Conservation (phyloP, 1,140 invertebrate species). For the Antheraea mylitta region DNA sequence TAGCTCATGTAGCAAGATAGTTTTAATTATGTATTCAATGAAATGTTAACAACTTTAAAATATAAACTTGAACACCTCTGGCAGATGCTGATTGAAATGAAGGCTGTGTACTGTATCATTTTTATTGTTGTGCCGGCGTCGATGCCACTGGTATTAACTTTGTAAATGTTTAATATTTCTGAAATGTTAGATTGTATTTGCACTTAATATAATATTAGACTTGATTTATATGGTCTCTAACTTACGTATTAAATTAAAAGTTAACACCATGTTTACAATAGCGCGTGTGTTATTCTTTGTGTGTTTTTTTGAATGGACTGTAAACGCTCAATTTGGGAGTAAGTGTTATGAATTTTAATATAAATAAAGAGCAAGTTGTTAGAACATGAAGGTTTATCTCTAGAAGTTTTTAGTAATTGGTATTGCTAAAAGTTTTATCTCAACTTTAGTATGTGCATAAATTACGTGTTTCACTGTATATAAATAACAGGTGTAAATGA, state of each 20-base stretch:
- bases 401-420: neutral
- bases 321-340: conserved; percentile 66
- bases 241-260: conserved; percentile 21
- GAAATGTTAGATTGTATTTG: neutral
- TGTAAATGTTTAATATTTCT: conserved; percentile 19
- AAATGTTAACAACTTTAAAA: neutral
- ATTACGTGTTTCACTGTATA: too few species aligned
- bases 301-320: conserved; percentile 43
- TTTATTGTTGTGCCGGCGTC: conserved; percentile 42
- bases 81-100: conserved; percentile 34
- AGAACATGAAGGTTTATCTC: neutral
- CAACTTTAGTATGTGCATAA: too few species aligned
- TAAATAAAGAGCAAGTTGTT: neutral
- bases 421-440: too few species aligned
- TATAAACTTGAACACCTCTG: conserved; percentile 42
- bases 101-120: conserved; percentile 62
- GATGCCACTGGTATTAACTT: conserved; percentile 22
- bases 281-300: conserved; percentile 35
- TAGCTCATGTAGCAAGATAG: too few species aligned
- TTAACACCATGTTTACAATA: conserved; percentile 28
- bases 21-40: too few species aligned
- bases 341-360: conserved; percentile 32
- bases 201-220: too few species aligned
- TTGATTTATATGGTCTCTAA: neutral
- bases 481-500: too few species aligned